phyloP scores from a whole-genome alignment of 2,888 invertebrate genomes.

The Pammene aurita region DNA sequence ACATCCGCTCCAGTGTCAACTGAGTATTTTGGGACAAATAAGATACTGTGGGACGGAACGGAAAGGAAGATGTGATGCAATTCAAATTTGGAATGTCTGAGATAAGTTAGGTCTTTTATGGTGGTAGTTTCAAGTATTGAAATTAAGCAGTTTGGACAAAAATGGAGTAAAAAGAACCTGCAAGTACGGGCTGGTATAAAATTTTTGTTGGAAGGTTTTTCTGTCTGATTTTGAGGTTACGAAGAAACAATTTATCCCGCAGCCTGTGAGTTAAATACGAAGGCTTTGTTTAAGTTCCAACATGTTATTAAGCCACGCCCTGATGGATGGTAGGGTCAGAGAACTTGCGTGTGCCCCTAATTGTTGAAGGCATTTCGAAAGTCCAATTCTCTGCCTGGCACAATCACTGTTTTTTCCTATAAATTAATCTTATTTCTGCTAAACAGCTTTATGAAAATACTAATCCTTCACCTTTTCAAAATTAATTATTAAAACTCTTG shows the following conservation, averaged over 20 bases:
- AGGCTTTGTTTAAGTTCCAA: constrained; percentile 15
- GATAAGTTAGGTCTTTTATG: constrained; percentile 29
- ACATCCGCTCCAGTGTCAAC: constrained; percentile 62
- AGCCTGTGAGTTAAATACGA: constrained; percentile 8
- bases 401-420: background rate
- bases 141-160: constrained; percentile 11
- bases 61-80: constrained; percentile 58
- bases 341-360: constrained; percentile 8
- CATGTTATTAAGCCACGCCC: constrained; percentile 16
- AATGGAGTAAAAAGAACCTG: constrained; percentile 13
- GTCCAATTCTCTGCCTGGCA: background rate
- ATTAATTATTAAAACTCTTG: too few relatives aligned
- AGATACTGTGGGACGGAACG: constrained; percentile 45
- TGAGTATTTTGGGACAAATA: constrained; percentile 58
- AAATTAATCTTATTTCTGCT: background rate
- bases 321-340: constrained; percentile 14
- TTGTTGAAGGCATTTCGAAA: constrained; percentile 14
- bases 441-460: too few relatives aligned
- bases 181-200: background rate
- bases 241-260: constrained; percentile 10
- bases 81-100: constrained; percentile 50
- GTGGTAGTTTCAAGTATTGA: constrained; percentile 17
- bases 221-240: constrained; percentile 5
- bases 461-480: too few relatives aligned
- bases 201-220: background rate